Base-by-base conservation (phyloP, 2,888 invertebrate genomes). In the Drosophila seclusa region DNA sequence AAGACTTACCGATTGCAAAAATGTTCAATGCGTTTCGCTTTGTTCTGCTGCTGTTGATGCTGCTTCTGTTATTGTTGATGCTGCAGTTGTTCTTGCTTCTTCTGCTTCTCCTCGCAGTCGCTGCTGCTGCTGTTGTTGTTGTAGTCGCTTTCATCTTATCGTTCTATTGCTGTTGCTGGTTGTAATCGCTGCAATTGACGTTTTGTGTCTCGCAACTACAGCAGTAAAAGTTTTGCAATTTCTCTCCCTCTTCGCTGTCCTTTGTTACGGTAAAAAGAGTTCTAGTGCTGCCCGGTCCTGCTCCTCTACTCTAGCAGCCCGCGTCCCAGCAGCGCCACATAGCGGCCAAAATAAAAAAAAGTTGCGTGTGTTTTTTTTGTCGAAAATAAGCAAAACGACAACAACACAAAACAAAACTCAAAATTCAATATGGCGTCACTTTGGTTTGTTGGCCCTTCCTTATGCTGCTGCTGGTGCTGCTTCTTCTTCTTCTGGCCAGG, bases 1-100 rank as follows among this genome's bases (percentile, higher is more conserved):
- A 21, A n/a, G 61, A 90, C 91, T 92, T 74, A 91, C 91, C 91
- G 77, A 91, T 90, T 71, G 87, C 76, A 74, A 81, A 78, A 73
- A 87, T 83, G 80, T 83, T 90, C 80, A 90, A 88, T 82, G 66
- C 58, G 59, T 66, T 80, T 73, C 58, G 58, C 62, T 73, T 63
- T 71, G 75, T 68, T 48, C 57, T 67, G 73, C 54, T 63, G 67
- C 27, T 68, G 59, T 45, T 65, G 54, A 48, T 54, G 38, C 38
- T 52, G 45, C 21, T 54, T 24, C 36, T 38, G 65, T 59, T 60
- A 53, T 50, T 60, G 64, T 67, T 66, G 61, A 42, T 61, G 59
- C 31, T 53, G 8, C 31, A 52, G 53, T 29, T 59, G 60, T 60
- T 55, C 64, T 21, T 64, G 34, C 53, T 34, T 34, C 21, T 53